phyloP scores from a whole-genome alignment of 2,888 invertebrate genomes.

The Epirrhoe tristata region DNA sequence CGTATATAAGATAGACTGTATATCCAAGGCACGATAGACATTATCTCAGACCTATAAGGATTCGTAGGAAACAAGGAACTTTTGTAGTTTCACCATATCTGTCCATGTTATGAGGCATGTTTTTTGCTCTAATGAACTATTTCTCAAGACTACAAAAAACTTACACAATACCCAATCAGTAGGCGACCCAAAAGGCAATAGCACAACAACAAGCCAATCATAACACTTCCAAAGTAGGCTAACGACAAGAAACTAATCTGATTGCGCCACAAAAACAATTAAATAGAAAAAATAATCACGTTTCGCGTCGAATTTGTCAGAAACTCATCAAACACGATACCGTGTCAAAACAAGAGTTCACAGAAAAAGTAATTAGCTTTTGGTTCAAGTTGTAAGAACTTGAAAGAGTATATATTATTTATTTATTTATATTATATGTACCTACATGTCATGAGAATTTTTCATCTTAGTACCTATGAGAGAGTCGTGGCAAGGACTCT shows the following conservation, averaged over 20 bases:
- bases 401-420: too few relatives aligned
- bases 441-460: too few relatives aligned
- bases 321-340: slow-evolving; percentile 58
- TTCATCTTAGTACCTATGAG: too few relatives aligned
- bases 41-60: too few relatives aligned
- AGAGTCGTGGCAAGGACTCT: too few relatives aligned
- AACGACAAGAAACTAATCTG: slow-evolving; percentile 34
- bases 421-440: too few relatives aligned
- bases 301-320: slow-evolving; percentile 48
- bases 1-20: too few relatives aligned
- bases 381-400: slow-evolving; percentile 44
- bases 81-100: neutral
- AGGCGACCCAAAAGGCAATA: neutral
- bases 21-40: too few relatives aligned
- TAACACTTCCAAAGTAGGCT: slow-evolving; percentile 15
- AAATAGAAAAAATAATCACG: slow-evolving; percentile 44
- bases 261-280: slow-evolving; percentile 39
- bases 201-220: neutral
- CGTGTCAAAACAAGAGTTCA: slow-evolving; percentile 53
- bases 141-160: neutral
- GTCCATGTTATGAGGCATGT: neutral
- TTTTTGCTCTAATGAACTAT: neutral
- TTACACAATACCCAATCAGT: neutral
- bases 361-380: slow-evolving; percentile 47
- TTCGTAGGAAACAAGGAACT: too few relatives aligned